Evolutionary conservation across 53 echinoderm and acorn worm genomes (phyloP), one percentile per base, ranked within the genome.

Genomic region (Pentamera pediparva): DNA sequence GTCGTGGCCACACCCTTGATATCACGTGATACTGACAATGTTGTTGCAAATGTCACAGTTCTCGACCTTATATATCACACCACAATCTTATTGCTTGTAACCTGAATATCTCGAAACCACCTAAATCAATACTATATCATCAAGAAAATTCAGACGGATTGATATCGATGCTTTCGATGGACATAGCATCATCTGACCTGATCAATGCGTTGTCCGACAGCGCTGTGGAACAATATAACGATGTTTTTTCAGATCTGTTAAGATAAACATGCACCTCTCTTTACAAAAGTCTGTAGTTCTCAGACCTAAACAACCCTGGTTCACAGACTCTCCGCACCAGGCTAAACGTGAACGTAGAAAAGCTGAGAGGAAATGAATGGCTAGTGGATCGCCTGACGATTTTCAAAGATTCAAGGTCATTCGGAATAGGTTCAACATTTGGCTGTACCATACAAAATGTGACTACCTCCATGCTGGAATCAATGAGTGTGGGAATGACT

Each of bases 291-390:
- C n/a, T 12, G 24, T 57, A 12, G 21, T 26, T 11, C 28, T 57
- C 24, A 19, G 58, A n/a, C 22, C 58, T n/a, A 19, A 57, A 12
- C 40, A 75, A 39, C 76, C 76, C 18, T 75, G 59, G 76, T 75
- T 75, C n/a, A 52, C 76, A 9, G 39, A 75, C 34, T 36, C 58
- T 25, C 29, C 59, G 12, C 17, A 57, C 15, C 35, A 26, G 26
- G 58, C 76, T 30, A 75, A 59, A 53, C 39, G 76, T 15, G n/a
- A 27, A 28, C 41, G 76, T 35, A 35, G 76, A 24, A 59, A 75
- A 10, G 76, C 76, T 59, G 76, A 75, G 31, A 20, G 76, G 27
- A 75, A 58, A 39, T 75, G 76, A 60, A 20, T 75, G 11, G 11
- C 58, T 57, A 57, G 58, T 57, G 1, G 58, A n/a, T 33, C 29